phyloP scores from a whole-genome alignment of 2,888 invertebrate species.

The Sminthurinus aureus region DNA sequence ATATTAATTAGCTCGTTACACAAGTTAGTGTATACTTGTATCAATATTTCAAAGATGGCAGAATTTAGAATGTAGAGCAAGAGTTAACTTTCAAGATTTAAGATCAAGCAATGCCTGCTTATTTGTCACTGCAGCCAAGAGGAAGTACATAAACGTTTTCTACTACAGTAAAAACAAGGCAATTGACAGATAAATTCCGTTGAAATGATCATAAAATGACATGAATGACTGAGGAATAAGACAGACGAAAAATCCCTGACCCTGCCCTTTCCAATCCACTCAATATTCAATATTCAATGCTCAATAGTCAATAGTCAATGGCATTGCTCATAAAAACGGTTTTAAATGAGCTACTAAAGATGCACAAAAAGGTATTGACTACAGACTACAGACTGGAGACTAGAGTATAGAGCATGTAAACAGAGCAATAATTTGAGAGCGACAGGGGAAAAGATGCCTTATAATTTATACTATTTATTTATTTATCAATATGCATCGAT shows the following conservation, averaged over 20 bases:
- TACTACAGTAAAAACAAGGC: neutral
- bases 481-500: neutral
- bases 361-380: constrained; percentile 17
- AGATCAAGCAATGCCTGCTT: no score
- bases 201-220: neutral
- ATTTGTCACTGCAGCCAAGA: no score
- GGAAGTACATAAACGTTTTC: neutral
- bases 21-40: no score
- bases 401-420: neutral
- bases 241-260: constrained; percentile 11
- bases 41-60: no score
- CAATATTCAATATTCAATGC: neutral
- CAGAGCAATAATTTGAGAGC: neutral
- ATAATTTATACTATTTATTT: neutral
- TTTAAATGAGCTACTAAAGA: neutral
- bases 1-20: no score
- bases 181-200: neutral
- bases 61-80: no score
- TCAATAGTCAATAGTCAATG: neutral
- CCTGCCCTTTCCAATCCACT: constrained; percentile 1
- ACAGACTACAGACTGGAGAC: no score
- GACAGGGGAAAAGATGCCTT: neutral
- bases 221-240: neutral
- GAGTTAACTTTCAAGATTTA: no score
- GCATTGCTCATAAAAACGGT: neutral